phyloP scores from a whole-genome alignment of 2,113 vertebrate genomes.

The Patagioenas fasciata region DNA sequence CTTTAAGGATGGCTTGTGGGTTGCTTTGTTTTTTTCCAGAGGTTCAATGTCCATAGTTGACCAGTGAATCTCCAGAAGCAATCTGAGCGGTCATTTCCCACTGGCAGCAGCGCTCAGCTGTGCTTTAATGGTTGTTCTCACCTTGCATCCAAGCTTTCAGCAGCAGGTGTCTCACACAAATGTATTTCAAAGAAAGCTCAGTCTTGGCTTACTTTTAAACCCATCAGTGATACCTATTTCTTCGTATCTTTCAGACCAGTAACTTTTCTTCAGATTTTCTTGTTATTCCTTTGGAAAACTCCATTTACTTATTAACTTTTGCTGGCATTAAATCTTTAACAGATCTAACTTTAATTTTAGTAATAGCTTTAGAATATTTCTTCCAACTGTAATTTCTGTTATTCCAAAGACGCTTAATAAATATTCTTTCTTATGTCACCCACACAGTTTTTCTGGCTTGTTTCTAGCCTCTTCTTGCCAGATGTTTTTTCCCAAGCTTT shows the following conservation, averaged over 20 bases:
- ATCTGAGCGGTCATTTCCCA: rapidly evolving
- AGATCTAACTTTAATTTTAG: neutral
- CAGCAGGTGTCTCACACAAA: neutral
- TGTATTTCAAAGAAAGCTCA: neutral
- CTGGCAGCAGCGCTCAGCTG: neutral
- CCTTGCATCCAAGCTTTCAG: neutral
- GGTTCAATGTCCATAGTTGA: neutral
- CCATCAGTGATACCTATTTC: neutral
- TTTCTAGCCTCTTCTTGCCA: slow-evolving; percentile 6
- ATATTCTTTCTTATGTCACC: slow-evolving; percentile 5
- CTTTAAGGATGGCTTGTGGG: neutral
- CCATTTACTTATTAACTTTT: neutral
- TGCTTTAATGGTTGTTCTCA: neutral
- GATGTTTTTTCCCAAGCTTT: slow-evolving; percentile 37
- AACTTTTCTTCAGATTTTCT: neutral
- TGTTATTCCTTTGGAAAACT: neutral
- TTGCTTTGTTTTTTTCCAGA: slow-evolving; percentile 2
- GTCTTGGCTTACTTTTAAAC: neutral
- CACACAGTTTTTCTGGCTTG: slow-evolving; percentile 19
- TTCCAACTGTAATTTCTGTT: neutral
- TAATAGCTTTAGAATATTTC: slow-evolving; percentile 1
- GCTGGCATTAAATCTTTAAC: neutral
- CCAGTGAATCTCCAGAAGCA: neutral
- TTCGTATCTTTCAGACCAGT: neutral
- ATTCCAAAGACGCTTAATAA: neutral